A percentile compares a stretch with the other conserved stretches of the same genome.
Conservation (phyloP, 2,797 vertebrate species). For the Tamandua tetradactyla region DNA sequence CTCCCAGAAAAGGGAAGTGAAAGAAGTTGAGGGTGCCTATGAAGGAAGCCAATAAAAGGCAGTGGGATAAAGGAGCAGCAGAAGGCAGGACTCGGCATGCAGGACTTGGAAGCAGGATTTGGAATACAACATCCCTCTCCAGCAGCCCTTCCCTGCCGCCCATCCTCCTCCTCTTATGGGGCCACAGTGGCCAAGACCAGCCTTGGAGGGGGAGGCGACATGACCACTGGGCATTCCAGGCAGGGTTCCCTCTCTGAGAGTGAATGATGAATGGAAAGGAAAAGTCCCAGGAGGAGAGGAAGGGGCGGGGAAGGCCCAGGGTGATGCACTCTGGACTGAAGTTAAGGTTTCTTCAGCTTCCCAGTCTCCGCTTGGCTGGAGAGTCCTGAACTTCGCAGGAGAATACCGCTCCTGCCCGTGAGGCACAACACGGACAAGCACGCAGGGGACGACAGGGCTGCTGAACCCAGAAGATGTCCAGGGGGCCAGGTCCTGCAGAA, state of each 20-base stretch:
- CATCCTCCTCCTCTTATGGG: not conserved
- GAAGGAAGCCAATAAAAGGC: not conserved
- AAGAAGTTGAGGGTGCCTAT: not conserved
- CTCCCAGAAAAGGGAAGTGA: not conserved
- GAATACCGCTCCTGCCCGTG: not conserved
- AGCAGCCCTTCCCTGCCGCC: not conserved
- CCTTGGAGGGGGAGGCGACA: not conserved
- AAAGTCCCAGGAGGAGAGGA: not conserved
- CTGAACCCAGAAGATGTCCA: not conserved
- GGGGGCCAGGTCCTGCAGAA: not conserved
- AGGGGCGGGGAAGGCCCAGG: not conserved
- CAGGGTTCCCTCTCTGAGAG: not conserved
- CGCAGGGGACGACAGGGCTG: not conserved
- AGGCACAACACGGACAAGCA: not conserved
- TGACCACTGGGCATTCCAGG: not conserved
- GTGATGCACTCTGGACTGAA: not conserved
- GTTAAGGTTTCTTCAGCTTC: not conserved
- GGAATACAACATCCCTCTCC: not conserved
- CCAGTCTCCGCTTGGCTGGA: not conserved
- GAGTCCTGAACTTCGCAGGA: not conserved
- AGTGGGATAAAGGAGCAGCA: not conserved
- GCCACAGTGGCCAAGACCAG: not conserved
- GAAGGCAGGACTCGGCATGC: fast-evolving
- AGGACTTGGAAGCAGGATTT: fast-evolving
- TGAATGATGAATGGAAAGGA: not conserved